A percentile compares a stretch with the other conserved stretches of the same genome.
These are phyloP conservation scores for Quadroppia sp. DNA, from an alignment of 2,888 invertebrate genomes.

Conservation along the genomic window DNA sequence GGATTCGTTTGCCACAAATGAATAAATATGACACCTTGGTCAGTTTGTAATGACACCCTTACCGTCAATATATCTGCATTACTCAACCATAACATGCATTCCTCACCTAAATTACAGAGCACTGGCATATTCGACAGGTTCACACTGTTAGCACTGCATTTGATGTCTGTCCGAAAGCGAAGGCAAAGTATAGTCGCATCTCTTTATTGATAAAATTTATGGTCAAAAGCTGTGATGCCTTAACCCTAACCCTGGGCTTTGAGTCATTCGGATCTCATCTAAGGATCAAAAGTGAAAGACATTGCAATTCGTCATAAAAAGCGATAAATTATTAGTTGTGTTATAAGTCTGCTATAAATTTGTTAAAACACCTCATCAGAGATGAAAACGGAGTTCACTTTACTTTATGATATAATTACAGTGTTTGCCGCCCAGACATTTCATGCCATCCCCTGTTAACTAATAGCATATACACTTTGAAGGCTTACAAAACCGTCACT, in stretches of 20 bases:
- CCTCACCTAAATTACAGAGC: too few species aligned
- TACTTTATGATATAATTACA: slow-evolving; percentile 2
- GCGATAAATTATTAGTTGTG: not conserved
- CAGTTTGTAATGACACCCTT: too few species aligned
- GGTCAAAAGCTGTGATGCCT: not conserved
- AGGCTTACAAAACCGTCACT: too few species aligned
- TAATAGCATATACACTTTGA: not conserved
- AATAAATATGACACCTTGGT: not conserved
- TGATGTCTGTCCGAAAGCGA: slow-evolving; percentile 24
- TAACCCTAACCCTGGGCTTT: slow-evolving; percentile 9
- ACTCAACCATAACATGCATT: too few species aligned
- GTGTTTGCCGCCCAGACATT: not conserved
- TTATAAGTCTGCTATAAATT: slow-evolving; percentile 36
- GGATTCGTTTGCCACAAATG: too few species aligned
- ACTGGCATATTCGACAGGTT: slow-evolving; percentile 1
- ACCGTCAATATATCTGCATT: too few species aligned
- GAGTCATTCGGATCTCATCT: not conserved
- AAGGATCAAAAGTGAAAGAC: not conserved
- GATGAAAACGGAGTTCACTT: not conserved
- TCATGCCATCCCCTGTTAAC: not conserved
- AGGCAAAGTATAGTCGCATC: slow-evolving; percentile 13
- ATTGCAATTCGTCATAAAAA: slow-evolving; percentile 8
- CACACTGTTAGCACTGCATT: not conserved
- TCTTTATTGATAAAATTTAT: slow-evolving; percentile 23
- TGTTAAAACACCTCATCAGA: slow-evolving; percentile 35